A percentile compares a stretch with the other conserved stretches of the same genome.
phyloP scores from a whole-genome alignment of 2,113 vertebrate genomes.

The Ursus arctos region DNA sequence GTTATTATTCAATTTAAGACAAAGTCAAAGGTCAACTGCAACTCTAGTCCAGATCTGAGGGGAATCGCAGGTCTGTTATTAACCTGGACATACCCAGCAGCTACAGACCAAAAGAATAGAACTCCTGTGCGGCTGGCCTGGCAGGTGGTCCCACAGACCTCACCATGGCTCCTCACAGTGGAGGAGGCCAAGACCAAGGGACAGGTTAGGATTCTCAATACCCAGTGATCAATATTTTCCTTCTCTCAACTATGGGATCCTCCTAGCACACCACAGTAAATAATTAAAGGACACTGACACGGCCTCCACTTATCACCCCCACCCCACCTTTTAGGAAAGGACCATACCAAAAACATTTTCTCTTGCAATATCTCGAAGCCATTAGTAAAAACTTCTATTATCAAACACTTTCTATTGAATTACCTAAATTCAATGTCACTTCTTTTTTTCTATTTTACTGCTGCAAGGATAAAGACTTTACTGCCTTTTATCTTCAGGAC shows the following conservation, averaged over 20 bases:
- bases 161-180: rapidly evolving
- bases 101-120: neutral
- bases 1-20: neutral
- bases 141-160: neutral
- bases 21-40: neutral
- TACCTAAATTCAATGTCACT: neutral
- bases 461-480: neutral
- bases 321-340: neutral
- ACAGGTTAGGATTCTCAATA: neutral
- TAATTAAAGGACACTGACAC: neutral
- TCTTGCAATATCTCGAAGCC: neutral
- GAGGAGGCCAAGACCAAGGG: neutral
- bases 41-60: neutral
- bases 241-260: neutral
- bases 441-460: neutral
- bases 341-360: neutral
- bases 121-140: neutral
- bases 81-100: neutral
- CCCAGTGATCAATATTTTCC: neutral
- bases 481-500: neutral
- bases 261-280: neutral
- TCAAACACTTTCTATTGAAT: neutral
- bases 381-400: neutral
- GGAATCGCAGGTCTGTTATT: neutral
- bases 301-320: neutral